Evolutionary conservation across 2,113 vertebrate genomes (phyloP).

Genomic region (Tricholaema leucomelas): DNA sequence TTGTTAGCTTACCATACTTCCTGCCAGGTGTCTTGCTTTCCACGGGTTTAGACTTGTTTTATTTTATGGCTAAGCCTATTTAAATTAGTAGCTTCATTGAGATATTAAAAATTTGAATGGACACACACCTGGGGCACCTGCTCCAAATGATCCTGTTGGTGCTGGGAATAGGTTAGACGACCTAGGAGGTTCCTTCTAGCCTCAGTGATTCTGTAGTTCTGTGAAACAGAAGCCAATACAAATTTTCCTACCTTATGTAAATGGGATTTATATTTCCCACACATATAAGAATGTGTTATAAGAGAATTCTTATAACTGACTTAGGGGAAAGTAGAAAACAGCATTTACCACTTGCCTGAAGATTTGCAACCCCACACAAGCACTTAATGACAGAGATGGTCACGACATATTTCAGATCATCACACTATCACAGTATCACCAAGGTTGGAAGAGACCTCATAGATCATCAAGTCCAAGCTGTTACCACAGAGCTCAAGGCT

Average conservation of each 20-base stretch:
- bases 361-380: slow-evolving; percentile 8
- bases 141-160: background rate
- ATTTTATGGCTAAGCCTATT: background rate
- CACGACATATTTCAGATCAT: slow-evolving; percentile 1
- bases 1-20: background rate
- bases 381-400: background rate
- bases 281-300: background rate
- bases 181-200: background rate
- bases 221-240: slow-evolving; percentile 6
- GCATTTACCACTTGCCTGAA: background rate
- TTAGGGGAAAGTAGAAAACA: slow-evolving; percentile 37
- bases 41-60: background rate
- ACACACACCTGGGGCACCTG: background rate
- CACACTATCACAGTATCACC: no score
- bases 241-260: background rate
- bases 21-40: background rate
- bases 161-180: background rate
- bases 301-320: background rate
- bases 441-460: no score
- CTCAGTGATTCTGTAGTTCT: background rate
- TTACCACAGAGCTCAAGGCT: no score
- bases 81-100: background rate
- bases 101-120: background rate
- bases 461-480: no score
- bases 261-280: background rate